Evolutionary conservation across 2,888 invertebrate species (phyloP), one percentile per base, ranked within the genome.

Genomic region (Tinea pellionella): DNA sequence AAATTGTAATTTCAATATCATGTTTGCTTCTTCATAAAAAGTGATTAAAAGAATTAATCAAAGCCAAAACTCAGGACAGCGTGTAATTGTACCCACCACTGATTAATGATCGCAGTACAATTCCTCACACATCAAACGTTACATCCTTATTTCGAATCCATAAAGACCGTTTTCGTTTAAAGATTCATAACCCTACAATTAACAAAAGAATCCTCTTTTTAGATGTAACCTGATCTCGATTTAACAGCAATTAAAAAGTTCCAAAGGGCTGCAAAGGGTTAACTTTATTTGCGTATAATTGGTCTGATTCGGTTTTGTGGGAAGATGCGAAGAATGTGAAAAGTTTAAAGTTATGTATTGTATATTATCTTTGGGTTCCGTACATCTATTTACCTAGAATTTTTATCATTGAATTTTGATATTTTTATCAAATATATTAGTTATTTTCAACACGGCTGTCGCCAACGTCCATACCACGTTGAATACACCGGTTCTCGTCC

Each of bases 181-280:
- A 37, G 9, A 37, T 12, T 9, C 37, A 6, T n/a, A 37, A 37
- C 37, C 37, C 37, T 47, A 47, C 9, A 15, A 8, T 47, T 16
- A 47, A 47, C 47, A 47, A 47, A 16, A 16, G 47, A 47, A 47
- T 15, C 15, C 47, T 15, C 15, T 15, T 47, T 47, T 47, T 13
- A 72, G 70, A 68, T 69, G 42, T 18, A 42, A 59, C 37, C 62
- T 67, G 73, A 75, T 76, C 78, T 80, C 79, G 80, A 84, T 84
- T 85, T 83, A 82, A 78, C 82, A 76, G 78, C 84, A 86, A 86
- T 86, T 85, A 86, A 84, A 84, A 84, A 83, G 80, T 84, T 83
- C 72, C 55, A 29, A 60, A 41, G 53, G 53, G 51, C 30, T 53
- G 70, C 67, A 73, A 77, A 80, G 80, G 83, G 78, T 83, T 81